These are phyloP conservation scores for Ectemnius lituratus DNA, from an alignment of 2,888 invertebrate genomes.

Conservation along the genomic window DNA sequence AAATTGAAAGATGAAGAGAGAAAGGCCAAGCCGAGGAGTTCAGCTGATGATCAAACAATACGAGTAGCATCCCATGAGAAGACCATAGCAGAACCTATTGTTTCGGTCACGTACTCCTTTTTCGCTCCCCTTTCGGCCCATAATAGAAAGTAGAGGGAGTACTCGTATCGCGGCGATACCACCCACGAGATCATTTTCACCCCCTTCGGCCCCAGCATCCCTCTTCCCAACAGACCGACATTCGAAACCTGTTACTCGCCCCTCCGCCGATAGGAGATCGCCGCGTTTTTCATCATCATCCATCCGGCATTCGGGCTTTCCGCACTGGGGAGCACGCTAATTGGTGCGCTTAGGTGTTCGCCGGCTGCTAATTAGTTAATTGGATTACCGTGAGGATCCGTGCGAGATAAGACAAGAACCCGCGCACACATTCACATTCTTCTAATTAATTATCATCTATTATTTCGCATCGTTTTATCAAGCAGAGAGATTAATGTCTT, in stretches of 20 bases:
- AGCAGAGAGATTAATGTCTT: not conserved
- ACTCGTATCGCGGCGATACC: not conserved
- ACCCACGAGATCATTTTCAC: not conserved
- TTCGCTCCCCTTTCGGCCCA: conserved; percentile 26
- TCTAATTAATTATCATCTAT: too few species aligned
- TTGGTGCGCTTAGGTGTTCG: conserved; percentile 44
- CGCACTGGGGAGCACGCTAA: conserved; percentile 45
- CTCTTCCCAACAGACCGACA: conserved; percentile 5
- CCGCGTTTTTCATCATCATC: conserved; percentile 4
- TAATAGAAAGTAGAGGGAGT: conserved; percentile 25
- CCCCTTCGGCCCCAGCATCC: not conserved
- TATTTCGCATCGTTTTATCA: too few species aligned
- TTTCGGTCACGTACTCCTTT: conserved; percentile 55
- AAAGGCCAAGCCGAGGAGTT: not conserved
- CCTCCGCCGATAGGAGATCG: conserved; percentile 25
- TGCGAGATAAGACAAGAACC: conserved; percentile 27
- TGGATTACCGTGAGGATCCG: conserved; percentile 33
- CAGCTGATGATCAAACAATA: conserved; percentile 40
- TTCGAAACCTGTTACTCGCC: conserved; percentile 46
- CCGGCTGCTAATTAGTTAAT: conserved; percentile 53
- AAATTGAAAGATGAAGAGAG: not conserved
- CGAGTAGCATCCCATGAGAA: conserved; percentile 19
- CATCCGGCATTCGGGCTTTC: conserved; percentile 32
- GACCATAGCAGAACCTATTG: conserved; percentile 38
- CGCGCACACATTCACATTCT: too few species aligned